These are phyloP conservation scores for Euura lappo DNA, from an alignment of 1,140 invertebrate species.

Conservation along the genomic window DNA sequence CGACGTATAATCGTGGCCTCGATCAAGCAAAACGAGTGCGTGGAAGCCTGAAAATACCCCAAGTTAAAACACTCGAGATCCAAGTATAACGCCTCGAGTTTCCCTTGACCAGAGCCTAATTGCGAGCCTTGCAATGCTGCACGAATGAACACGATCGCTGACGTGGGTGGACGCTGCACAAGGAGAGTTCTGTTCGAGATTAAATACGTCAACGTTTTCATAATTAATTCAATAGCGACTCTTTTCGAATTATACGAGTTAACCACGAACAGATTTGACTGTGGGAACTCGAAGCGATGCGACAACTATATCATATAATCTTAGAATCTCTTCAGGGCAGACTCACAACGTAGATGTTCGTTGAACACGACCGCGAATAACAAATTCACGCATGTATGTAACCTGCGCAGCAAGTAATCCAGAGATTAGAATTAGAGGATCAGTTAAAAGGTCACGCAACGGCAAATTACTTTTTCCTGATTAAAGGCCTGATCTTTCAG, in stretches of 20 bases:
- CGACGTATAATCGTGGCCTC: no score
- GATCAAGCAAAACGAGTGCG: background rate
- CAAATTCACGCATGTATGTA: no score
- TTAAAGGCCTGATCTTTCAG: no score
- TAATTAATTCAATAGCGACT: background rate
- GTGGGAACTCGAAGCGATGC: background rate
- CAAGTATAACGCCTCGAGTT: background rate
- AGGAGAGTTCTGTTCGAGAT: background rate
- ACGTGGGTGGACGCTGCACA: background rate
- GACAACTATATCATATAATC: no score
- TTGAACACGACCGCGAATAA: no score
- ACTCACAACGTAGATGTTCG: no score
- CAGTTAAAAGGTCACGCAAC: no score
- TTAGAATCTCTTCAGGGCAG: no score
- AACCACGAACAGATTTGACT: background rate
- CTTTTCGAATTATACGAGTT: constrained; percentile 14
- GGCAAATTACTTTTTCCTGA: no score
- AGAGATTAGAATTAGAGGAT: no score
- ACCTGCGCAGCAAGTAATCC: no score
- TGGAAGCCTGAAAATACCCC: background rate
- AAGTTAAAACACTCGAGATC: background rate
- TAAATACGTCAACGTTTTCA: background rate
- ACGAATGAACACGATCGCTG: background rate
- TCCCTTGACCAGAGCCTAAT: background rate
- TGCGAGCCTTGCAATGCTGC: background rate